Conservation (phyloP, 2,888 invertebrate genomes). For the Bedellia somnulentella region DNA sequence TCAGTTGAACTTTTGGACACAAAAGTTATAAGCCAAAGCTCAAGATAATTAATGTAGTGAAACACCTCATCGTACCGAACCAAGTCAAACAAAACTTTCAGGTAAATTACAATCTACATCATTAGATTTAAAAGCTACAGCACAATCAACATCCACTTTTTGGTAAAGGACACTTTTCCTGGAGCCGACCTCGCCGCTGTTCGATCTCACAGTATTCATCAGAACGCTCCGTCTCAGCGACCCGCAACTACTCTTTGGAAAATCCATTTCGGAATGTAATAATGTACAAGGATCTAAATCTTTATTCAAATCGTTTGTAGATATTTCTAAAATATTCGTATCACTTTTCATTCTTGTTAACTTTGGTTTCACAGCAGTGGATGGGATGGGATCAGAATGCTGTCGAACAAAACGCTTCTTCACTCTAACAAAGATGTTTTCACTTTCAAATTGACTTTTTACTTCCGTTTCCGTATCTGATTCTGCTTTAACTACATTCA, state of each 20-base stretch:
- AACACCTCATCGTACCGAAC: no score
- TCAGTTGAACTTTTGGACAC: no score
- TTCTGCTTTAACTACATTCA: slow-evolving; percentile 10
- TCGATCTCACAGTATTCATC: slow-evolving; percentile 45
- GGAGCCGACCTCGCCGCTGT: slow-evolving; percentile 32
- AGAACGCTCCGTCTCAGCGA: slow-evolving; percentile 55
- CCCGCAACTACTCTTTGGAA: slow-evolving; percentile 21
- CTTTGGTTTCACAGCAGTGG: slow-evolving; percentile 22
- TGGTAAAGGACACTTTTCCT: slow-evolving; percentile 32
- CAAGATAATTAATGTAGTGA: no score
- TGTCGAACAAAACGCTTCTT: slow-evolving; percentile 37
- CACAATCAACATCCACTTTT: slow-evolving; percentile 41
- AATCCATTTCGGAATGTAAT: slow-evolving; percentile 26
- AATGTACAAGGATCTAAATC: slow-evolving; percentile 14
- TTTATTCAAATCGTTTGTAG: slow-evolving; percentile 16
- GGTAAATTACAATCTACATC: slow-evolving; percentile 43
- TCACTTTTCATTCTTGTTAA: slow-evolving; percentile 42
- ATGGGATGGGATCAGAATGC: slow-evolving; percentile 41
- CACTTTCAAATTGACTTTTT: no score
- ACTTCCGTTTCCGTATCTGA: no score
- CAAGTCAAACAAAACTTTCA: slow-evolving; percentile 49
- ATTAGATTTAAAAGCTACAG: slow-evolving; percentile 39
- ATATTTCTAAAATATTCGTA: slow-evolving; percentile 28
- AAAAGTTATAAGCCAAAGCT: no score
- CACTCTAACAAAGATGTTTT: no score